Evolutionary conservation across 2,797 vertebrate species (phyloP), one percentile per base, ranked within the genome.

Genomic region (Bradypodion ventrale): DNA sequence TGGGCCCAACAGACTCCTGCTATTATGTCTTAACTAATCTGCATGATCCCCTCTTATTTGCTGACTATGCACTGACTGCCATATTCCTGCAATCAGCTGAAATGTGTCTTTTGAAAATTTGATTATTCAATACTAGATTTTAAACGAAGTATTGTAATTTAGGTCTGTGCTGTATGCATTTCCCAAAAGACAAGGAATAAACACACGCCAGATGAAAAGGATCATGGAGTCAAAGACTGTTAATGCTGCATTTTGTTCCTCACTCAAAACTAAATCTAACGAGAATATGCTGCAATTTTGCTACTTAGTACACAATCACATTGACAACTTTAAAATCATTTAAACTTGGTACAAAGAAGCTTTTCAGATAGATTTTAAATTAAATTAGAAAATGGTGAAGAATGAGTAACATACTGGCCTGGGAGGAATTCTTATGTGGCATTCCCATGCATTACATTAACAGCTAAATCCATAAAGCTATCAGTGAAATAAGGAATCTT

Each of bases 191-290:
- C 77, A 75, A 89, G 66, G 68, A 37, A 80, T 86, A 92, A 94
- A 90, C 85, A 88, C 82, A 90, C 87, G 90, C 88, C 90, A 94
- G 90, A 92, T 92, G 91, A 93, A 93, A 93, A 88, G 78, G 80
- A 91, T 93, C 89, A 90, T 91, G 78, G 78, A 72, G 81, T 87
- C 91, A 85, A 81, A 88, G 92, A 88, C 60, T 15, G 82, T 87
- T 85, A 83, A 89, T 35, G 56, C 87, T 70, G 63, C 75, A 1
- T 75, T 89, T 89, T 73, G 86, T 76, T 86, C 42, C 76, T 91
- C 52, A 78, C 89, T 92, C 87, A 80, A 69, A 83, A 75, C 80
- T 87, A 89, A 94, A 81, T 86, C 29, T 81, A 90, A 68, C 27
- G 88, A 59, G 68, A 89, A 82, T n/a, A 83, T 83, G 89, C 85